A percentile compares a stretch with the other conserved stretches of the same genome.
These are phyloP conservation scores for Temnothorax unifasciatus DNA, from an alignment of 2,888 invertebrate genomes.

Conservation along the genomic window DNA sequence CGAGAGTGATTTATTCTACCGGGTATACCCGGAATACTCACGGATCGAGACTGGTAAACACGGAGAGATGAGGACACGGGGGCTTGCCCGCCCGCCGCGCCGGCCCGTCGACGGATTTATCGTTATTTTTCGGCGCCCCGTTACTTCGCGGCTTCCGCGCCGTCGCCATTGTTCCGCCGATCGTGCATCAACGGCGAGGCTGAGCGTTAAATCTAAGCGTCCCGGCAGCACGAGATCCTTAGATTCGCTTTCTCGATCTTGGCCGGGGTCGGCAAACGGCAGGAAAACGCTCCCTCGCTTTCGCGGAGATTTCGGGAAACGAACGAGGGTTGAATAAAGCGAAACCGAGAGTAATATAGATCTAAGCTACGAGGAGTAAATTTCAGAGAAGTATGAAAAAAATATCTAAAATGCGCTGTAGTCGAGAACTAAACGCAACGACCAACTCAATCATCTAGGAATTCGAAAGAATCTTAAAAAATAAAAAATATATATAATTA, in stretches of 20 bases:
- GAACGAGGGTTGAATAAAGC: slow-evolving; percentile 12
- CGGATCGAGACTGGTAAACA: slow-evolving; percentile 63
- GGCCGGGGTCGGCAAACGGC: not conserved
- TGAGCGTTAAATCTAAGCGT: slow-evolving; percentile 43
- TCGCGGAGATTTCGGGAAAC: not conserved
- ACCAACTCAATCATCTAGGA: not conserved
- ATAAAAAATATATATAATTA: not conserved
- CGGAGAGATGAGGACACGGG: slow-evolving; percentile 57
- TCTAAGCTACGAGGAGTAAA: not conserved
- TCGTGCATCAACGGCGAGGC: slow-evolving; percentile 38
- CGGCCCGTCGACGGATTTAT: slow-evolving; percentile 57
- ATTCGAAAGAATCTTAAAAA: not conserved
- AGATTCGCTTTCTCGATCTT: slow-evolving; percentile 12
- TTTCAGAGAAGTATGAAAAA: not conserved
- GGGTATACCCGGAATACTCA: slow-evolving; percentile 35
- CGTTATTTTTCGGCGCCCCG: slow-evolving; percentile 61
- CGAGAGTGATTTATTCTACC: slow-evolving; percentile 49
- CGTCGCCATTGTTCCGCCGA: slow-evolving; percentile 45
- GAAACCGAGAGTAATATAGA: not conserved
- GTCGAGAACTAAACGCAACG: not conserved
- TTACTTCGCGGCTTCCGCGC: slow-evolving; percentile 45
- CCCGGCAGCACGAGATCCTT: not conserved
- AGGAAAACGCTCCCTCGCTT: not conserved
- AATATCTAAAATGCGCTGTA: not conserved
- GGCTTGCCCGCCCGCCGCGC: slow-evolving; percentile 30